Evolutionary conservation across 2,888 invertebrate genomes (phyloP), one percentile per base, ranked within the genome.

Genomic region (Diadromus collaris): DNA sequence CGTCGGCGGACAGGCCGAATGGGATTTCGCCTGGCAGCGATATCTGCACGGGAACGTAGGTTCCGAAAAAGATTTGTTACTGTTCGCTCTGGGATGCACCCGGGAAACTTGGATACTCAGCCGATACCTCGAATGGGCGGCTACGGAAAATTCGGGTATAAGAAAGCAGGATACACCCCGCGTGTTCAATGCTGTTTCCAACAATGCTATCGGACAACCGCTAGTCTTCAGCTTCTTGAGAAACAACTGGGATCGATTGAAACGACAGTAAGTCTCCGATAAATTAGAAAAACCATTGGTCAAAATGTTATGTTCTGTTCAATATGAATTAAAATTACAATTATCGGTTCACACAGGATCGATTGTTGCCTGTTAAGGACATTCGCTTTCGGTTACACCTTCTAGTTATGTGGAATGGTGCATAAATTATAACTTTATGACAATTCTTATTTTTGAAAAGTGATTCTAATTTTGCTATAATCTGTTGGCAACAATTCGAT

Each of bases 11-110:
- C 95, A 96, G 82, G 92, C 93, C 0, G 97, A 97, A 88, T 98
- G 98, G 98, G 94, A 96, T 81, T 98, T 98, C 89, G 95, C 96
- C 0, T 97, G 97, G 94, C 93, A 95, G 61, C 93, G 95, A 38
- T 98, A 96, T 88, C 89, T 93, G 46, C 93, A 93, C 4, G 94
- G 96, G 2, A 95, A 95, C 81, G 95, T 96, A 0, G 96, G 96
- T 0, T 95, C 96, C 0, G 98, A 98, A 89, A 94, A 96, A 84
- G 95, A 95, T 82, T 92, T 95, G 9, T 91, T 98, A 9, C 92
- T 98, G 16, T 93, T 93, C 6, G 95, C 96, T 0, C 91, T 98
- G 16, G 96, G 97, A 0, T 98, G 98, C 86, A 95, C 96, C 0
- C 92, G 95, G 75, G 95, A 97, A 83, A 94, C 95, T 0, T 97